These are phyloP conservation scores for Caprella mutica DNA, from an alignment of 2,888 invertebrate genomes.

Conservation along the genomic window DNA sequence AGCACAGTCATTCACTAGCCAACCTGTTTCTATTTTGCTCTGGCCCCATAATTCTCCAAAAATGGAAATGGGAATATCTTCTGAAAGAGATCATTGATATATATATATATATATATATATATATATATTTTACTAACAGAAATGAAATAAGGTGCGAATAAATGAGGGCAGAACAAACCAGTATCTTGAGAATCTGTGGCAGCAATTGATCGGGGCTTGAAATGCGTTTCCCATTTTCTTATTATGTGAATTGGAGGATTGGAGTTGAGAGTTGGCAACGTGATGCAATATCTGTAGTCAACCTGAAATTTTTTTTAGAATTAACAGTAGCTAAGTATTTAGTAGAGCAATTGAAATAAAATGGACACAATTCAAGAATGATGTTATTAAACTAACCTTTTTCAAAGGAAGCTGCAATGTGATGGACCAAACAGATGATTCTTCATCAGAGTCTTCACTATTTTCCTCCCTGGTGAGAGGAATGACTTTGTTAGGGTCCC, in stretches of 20 bases:
- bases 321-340: background rate
- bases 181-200: too few species aligned
- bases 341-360: too few species aligned
- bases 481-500: conserved; percentile 53
- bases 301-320: background rate
- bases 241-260: conserved; percentile 48
- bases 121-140: background rate
- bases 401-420: conserved; percentile 10
- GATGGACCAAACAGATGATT: conserved; percentile 12
- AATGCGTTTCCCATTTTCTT: conserved; percentile 68
- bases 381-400: background rate
- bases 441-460: background rate
- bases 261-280: background rate
- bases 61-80: too few species aligned
- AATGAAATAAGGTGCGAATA: background rate
- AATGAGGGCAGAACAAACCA: too few species aligned
- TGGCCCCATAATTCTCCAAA: too few species aligned
- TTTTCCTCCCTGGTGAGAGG: conserved; percentile 41
- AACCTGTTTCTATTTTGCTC: conserved; percentile 58
- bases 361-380: background rate
- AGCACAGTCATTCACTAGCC: conserved; percentile 71
- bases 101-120: too few species aligned
- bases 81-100: too few species aligned
- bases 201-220: conserved; percentile 54
- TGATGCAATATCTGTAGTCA: background rate